Evolutionary conservation across 2,113 vertebrate genomes (phyloP), one percentile per base, ranked within the genome.

Genomic region (Mastomys coucha): DNA sequence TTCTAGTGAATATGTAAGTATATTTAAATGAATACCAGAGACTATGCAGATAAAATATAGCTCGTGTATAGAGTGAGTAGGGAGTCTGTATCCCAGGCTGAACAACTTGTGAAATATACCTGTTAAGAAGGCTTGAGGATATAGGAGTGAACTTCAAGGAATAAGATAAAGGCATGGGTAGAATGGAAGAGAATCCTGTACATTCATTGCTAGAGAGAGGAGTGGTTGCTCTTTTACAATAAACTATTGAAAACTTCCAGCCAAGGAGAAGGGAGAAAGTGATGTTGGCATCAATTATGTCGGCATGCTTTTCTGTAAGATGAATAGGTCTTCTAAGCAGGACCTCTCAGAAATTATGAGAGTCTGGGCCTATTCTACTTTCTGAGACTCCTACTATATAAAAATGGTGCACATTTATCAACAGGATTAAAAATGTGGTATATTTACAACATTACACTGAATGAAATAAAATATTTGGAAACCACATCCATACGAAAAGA

Each of bases 121-220:
- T 93, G 58, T 91, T 82, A 90, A 39, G 5, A 69, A 80, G 72
- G 4, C 13, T 19, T 4, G 19, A 88, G 2, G 13, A 16, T 73
- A 63, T 33, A 72, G 33, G 8, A 4, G 3, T 42, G 5, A 1
- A 60, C 3, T 2, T 81, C 76, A 10, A 86, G 28, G 77, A 85
- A 3, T 39, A 9, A 36, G 16, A 49, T 53, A 60, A 58, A 2
- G 14, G 1, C 0, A 0, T 58, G 2, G 42, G 12, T 31, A 49
- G 17, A 56, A 82, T 36, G 26, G 7, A 26, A 26, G 65, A 36
- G 13, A 36, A 10, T 39, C 6, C 1, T 0, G 14, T 20, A 11
- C 12, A 20, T 56, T 72, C 10, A 33, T 36, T 67, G 33, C n/a
- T 16, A 26, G 5, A 67, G 1, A 1, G 0, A 63, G 16, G 49